Percentiles rank a stretch among this genome's conserved stretches.
phyloP scores from a whole-genome alignment of 2,888 invertebrate species.

The Neoitamus cyanurus region DNA sequence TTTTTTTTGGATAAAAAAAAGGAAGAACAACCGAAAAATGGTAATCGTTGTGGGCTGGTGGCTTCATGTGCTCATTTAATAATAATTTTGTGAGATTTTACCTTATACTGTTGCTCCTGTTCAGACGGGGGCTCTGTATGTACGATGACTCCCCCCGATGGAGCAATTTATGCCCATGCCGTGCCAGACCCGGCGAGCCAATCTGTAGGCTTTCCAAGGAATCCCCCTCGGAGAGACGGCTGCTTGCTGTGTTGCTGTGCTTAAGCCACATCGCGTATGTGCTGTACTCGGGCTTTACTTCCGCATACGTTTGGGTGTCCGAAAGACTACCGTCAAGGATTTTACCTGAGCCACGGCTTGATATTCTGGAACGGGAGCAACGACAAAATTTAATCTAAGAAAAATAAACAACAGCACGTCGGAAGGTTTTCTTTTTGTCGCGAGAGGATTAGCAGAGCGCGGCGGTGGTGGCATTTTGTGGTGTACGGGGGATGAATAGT shows the following conservation, averaged over 20 bases:
- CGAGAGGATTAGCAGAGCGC: background rate
- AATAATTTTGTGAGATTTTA: constrained; percentile 65
- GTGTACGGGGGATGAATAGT: background rate
- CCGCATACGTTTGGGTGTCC: constrained; percentile 82
- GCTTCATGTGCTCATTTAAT: background rate
- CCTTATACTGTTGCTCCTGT: constrained; percentile 94
- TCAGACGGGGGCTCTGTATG: constrained; percentile 75
- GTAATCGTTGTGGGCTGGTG: background rate
- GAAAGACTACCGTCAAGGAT: constrained; percentile 85
- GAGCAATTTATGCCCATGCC: constrained; percentile 63
- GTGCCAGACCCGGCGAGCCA: constrained; percentile 72
- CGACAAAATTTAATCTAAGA: constrained; percentile 23
- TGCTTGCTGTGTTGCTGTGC: constrained; percentile 84
- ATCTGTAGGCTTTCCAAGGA: constrained; percentile 85
- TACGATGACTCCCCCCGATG: constrained; percentile 65
- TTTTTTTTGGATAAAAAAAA: background rate
- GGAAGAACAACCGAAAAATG: constrained; percentile 47
- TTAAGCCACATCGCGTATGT: constrained; percentile 89
- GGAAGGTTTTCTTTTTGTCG: background rate
- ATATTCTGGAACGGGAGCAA: constrained; percentile 60
- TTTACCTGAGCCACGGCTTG: constrained; percentile 64
- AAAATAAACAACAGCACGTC: background rate
- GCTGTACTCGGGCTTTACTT: constrained; percentile 80
- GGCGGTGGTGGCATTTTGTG: background rate
- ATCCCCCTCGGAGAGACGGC: constrained; percentile 88